Percentiles rank a stretch among this genome's conserved stretches.
phyloP scores from a whole-genome alignment of 2,113 vertebrate genomes.

The Drymodes brunneopygia region DNA sequence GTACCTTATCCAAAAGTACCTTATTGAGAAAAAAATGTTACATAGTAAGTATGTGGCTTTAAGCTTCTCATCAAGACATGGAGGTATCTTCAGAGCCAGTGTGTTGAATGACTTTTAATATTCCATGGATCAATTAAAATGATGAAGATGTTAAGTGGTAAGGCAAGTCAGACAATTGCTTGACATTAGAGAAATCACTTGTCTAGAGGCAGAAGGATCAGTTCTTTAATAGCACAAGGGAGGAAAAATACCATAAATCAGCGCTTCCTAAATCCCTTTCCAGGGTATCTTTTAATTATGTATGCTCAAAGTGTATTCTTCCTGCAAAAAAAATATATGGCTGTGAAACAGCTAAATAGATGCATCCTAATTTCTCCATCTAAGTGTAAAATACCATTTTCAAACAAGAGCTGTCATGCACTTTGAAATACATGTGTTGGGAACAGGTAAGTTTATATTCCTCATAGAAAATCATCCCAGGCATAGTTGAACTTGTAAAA shows the following conservation, averaged over 20 bases:
- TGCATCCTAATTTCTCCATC: background rate
- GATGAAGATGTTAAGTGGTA: background rate
- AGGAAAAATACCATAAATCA: background rate
- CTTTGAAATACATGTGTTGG: background rate
- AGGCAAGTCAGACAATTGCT: background rate
- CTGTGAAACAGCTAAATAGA: conserved; percentile 19
- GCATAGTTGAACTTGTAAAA: background rate
- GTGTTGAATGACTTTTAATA: background rate
- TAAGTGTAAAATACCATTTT: background rate
- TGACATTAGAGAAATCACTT: background rate
- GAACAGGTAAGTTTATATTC: background rate
- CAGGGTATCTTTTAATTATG: background rate
- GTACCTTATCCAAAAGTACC: background rate
- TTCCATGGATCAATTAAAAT: background rate
- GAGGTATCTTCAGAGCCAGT: background rate
- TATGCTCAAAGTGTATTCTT: background rate
- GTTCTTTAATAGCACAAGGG: background rate
- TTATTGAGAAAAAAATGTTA: background rate
- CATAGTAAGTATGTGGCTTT: background rate
- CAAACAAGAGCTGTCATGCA: background rate
- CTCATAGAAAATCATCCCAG: background rate
- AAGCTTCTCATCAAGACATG: background rate
- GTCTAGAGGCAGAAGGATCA: background rate
- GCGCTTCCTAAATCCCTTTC: conserved; percentile 10
- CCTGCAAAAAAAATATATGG: background rate